phyloP scores from a whole-genome alignment of 2,113 vertebrate species.

The Polypterus bichir region DNA sequence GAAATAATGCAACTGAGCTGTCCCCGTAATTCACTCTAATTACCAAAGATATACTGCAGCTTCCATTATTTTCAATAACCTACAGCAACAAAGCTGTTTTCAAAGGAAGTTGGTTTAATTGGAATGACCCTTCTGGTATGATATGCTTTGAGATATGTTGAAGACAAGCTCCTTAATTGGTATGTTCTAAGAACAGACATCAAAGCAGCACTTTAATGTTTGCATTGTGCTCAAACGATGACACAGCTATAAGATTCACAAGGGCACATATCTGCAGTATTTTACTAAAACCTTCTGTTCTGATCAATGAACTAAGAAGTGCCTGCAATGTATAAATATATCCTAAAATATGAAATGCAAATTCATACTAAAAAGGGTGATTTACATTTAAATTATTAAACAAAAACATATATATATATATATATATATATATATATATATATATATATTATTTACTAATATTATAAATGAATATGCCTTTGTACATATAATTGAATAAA shows the following conservation, averaged over 20 bases:
- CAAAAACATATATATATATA: no score
- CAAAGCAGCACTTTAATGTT: slow-evolving; percentile 22
- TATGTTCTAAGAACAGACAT: slow-evolving; percentile 18
- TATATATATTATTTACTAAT: no score
- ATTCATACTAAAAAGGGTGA: no score
- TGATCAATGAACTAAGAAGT: no score
- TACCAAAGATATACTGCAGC: slow-evolving; percentile 18
- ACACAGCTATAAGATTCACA: background rate
- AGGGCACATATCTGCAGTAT: no score
- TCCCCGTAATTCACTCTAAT: slow-evolving; percentile 23
- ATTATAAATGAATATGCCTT: no score
- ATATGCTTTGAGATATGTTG: slow-evolving; percentile 18
- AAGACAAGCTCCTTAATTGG: slow-evolving; percentile 11
- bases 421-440: no score
- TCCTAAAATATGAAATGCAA: no score
- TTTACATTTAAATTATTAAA: no score
- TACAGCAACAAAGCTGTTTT: slow-evolving; percentile 27
- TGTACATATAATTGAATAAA: no score
- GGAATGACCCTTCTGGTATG: slow-evolving; percentile 18
- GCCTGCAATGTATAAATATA: no score
- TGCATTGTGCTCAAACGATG: slow-evolving; percentile 1
- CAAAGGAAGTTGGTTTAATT: slow-evolving; percentile 29
- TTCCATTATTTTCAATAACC: slow-evolving; percentile 26
- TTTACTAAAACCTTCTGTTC: no score
- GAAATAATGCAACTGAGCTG: slow-evolving; percentile 12